Evolutionary conservation across 1,140 invertebrate species (phyloP), one percentile per base, ranked within the genome.

Genomic region (Drosophila lini): DNA sequence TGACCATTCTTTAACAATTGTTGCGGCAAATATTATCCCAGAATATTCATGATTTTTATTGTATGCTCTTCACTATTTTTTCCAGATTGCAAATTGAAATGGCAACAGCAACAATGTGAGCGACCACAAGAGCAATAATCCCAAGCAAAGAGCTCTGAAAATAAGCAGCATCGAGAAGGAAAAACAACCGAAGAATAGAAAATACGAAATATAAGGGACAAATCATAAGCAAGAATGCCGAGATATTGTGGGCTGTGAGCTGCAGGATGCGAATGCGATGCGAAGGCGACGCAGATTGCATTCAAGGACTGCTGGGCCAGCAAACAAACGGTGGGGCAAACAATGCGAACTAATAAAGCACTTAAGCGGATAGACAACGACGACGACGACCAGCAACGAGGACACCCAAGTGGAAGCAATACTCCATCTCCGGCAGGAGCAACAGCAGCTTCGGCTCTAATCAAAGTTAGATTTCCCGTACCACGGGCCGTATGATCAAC

Each of bases 321-420:
- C 63, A 63, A 77, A 75, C 81, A 80, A 56, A 70, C 63, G 60
- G 59, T 74, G 62, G 59, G 45, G 78, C 81, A 84, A 81, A 89
- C 84, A 89, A 89, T 89, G 84, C 79, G 74, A 89, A 89, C 85
- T 74, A 90, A 89, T 89, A 89, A 84, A 84, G 84, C 70, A 89
- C 78, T 84, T 78, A 80, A 88, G 80, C 59, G 69, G 77, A 83
- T 89, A 69, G 74, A 80, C 65, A 40, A 74, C 59, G 64, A 80
- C 65, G 42, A 76, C 65, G 36, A 74, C 55, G 60, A 79, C 64
- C 64, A 76, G 48, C 59, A 78, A 57, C 48, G 59, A 77, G 64
- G 74, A 78, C 42, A 62, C 15, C 55, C 61, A 75, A 76, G 52
- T 58, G 73, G 50, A 57, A 42, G 42, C 16, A 31, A 42, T 22